These are phyloP conservation scores for Brachionus sp. DNA, from an alignment of 1,140 invertebrate genomes.

Conservation along the genomic window DNA sequence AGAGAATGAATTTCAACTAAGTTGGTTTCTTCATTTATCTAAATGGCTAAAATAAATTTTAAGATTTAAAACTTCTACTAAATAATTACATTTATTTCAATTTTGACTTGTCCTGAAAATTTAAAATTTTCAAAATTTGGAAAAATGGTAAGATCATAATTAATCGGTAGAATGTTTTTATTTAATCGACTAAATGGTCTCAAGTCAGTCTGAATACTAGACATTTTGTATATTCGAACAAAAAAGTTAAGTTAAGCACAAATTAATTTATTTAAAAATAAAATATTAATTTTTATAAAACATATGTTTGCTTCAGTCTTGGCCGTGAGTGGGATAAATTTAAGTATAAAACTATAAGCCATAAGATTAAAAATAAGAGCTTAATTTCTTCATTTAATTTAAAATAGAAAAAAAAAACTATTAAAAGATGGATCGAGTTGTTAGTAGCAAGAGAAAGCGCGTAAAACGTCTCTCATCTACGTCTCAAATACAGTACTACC, in stretches of 20 bases:
- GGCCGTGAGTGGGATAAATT: not conserved
- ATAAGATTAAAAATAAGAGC: not conserved
- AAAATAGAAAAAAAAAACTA: not conserved
- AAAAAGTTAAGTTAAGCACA: constrained; percentile 19
- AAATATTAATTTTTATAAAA: not conserved
- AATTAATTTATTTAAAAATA: not conserved
- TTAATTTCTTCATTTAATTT: not conserved
- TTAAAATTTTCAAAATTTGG: not conserved
- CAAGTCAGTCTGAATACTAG: not conserved
- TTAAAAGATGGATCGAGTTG: constrained; percentile 14
- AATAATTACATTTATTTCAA: not conserved
- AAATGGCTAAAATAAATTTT: not conserved
- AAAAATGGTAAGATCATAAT: not conserved
- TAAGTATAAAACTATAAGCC: constrained; percentile 6
- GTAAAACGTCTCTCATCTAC: constrained; percentile 44
- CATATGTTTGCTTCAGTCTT: not conserved
- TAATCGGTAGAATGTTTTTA: not conserved
- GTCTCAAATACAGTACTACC: constrained; percentile 15
- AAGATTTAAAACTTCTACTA: not conserved
- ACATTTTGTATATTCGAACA: not conserved
- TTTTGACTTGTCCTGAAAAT: not conserved
- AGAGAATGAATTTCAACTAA: not conserved
- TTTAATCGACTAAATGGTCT: not conserved
- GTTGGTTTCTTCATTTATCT: constrained; percentile 11
- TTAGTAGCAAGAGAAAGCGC: not conserved